Evolutionary conservation across 2,888 invertebrate genomes (phyloP), one percentile per base, ranked within the genome.

Genomic region (Dicyrtomina minuta): DNA sequence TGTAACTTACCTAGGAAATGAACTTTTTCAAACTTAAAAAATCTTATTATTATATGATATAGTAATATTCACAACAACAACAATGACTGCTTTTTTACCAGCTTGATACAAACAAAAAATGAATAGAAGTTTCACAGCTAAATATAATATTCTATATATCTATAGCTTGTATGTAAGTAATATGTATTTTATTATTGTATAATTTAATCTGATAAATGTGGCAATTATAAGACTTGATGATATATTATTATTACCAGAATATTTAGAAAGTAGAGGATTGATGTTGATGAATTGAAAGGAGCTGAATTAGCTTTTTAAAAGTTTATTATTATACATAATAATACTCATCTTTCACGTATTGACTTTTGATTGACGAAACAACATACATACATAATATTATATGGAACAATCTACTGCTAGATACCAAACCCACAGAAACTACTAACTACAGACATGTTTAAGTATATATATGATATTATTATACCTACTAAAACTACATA

Each of bases 141-240:
- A 56, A 33, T 56, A 33, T 13, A 55, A 4, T 55, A 56, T 26
- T 22, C 51, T 51, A 22, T 51, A 3, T 51, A 22, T 22, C 17
- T 51, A 22, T 46, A 46, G 27, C 33, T 58, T 51, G 51, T 22
- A 51, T 51, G 17, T 46, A 43, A n/a, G 33, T 55, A 39, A 6
- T 51, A 55, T 26, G n/a, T 5, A 39, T 62, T 51, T 62, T 62
- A 62, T 27, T 20, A 12, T 55, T 55, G 33, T 55, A 55, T 55
- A 39, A 55, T 65, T 58, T 58, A 39, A 58, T 33, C 41, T 58
- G 58, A 41, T 58, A 58, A 53, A 51, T 65, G 55, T 55, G 65
- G 65, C 53, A 65, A 55, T 64, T 65, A 55, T 22, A 65, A 65
- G 65, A 65, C 65, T 65, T 65, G 53, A 53, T 51, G 13, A 33